Base-by-base conservation (phyloP, 2,797 vertebrate genomes). In the Delichon dasypus region DNA sequence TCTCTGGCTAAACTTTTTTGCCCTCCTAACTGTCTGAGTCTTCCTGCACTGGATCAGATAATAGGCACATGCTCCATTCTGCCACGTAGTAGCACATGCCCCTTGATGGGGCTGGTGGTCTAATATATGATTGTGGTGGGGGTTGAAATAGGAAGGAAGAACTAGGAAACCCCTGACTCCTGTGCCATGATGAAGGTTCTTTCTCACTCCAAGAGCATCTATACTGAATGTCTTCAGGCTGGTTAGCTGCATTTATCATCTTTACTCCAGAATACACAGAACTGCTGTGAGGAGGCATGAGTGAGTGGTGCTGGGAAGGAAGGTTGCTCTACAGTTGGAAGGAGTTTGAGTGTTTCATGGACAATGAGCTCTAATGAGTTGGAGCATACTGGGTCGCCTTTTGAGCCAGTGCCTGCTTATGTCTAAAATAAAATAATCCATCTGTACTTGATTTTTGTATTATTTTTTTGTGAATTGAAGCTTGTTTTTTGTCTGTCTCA, bases 21-120 rank as follows among this genome's bases (percentile, higher is more conserved):
- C 7, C 4, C 10, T 86, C 17, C 27, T 53, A 11, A 60, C 14
- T 29, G 7, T 77, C 30, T 55, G 36, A 73, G 12, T 11, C 30
- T 60, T 93, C 45, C 57, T 50, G 4, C 20, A 3, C 9, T 21
- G n/a, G 8, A 2, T 47, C 16, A 71, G 42, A 16, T 22, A 16
- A 45, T 3, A 50, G 34, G 12, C 17, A 27, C 15, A 11, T 19
- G 17, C 11, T 71, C n/a, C n/a, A 11, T 85, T 82, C 58, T 51
- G 30, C 29, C 32, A 16, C 0, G 0, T 36, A 50, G 36, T 8
- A 44, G 26, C 45, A 25, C 2, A 3, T 44, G 38, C 1, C 12
- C 13, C 36, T 72, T 50, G 32, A 13, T 67, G 61, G 40, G 12
- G 6, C 60, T 85, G 23, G 7, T 88, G 44, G 7, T 64, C 19